A percentile compares a stretch with the other conserved stretches of the same genome.
Conservation (phyloP, 2,113 vertebrate species). For the Nothocercus nigrocapillus region DNA sequence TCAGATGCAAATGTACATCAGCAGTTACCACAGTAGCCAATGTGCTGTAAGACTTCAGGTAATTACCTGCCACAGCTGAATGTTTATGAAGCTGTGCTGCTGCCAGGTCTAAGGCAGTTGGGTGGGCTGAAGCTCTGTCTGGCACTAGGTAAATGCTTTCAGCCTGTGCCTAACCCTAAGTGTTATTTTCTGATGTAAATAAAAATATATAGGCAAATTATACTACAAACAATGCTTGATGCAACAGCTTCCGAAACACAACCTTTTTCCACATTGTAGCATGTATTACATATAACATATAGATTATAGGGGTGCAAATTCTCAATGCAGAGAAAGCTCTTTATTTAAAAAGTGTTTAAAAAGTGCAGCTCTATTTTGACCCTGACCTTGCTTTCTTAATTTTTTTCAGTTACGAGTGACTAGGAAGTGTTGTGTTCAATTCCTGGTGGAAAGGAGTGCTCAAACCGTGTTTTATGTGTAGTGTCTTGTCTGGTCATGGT, state of each 20-base stretch:
- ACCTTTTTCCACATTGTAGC: no score
- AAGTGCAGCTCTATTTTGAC: not conserved
- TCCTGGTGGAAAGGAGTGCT: not conserved
- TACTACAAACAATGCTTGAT: not conserved
- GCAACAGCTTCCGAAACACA: not conserved
- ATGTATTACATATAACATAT: not conserved
- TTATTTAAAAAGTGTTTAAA: not conserved
- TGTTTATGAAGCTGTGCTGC: not conserved
- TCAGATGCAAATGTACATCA: conserved; percentile 4
- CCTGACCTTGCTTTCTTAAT: not conserved
- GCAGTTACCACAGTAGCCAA: not conserved
- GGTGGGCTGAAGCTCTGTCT: not conserved
- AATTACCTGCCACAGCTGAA: not conserved
- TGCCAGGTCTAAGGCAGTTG: not conserved
- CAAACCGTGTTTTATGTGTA: not conserved
- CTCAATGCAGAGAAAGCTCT: not conserved
- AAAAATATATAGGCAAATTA: not conserved
- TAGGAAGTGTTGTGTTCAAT: not conserved
- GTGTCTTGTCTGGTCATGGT: not conserved
- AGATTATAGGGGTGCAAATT: not conserved
- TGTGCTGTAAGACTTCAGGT: not conserved
- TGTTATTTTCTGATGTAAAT: not conserved
- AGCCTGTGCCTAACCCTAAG: not conserved
- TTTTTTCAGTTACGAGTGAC: not conserved
- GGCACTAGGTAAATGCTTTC: not conserved